Evolutionary conservation across 2,113 vertebrate genomes (phyloP).

Genomic region (Pachycephala philippinensis): DNA sequence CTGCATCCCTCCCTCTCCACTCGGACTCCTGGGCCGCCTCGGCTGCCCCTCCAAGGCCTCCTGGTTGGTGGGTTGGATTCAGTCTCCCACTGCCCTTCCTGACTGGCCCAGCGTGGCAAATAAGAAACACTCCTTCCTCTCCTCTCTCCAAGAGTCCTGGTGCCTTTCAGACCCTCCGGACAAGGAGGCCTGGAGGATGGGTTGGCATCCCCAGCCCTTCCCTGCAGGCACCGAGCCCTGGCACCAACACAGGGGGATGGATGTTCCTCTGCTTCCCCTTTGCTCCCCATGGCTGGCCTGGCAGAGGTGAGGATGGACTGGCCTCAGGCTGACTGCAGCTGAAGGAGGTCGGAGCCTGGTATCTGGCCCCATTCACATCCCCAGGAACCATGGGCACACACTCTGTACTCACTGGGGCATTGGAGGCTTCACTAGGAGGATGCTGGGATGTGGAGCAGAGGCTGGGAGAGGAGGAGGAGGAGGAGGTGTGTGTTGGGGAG

Average conservation of each 20-base stretch:
- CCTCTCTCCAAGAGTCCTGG: background rate
- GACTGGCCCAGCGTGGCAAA: background rate
- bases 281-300: background rate
- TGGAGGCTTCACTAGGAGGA: background rate
- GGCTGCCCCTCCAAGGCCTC: background rate
- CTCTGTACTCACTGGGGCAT: background rate
- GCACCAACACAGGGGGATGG: background rate
- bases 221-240: background rate
- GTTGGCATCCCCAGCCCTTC: background rate
- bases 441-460: background rate
- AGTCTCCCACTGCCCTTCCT: background rate
- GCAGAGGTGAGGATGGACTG: background rate
- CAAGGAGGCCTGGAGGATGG: background rate
- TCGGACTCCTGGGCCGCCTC: rapidly evolving
- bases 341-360: background rate
- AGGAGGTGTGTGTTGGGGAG: background rate
- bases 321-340: background rate
- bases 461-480: background rate
- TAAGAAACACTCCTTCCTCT: slow-evolving; percentile 12
- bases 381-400: background rate
- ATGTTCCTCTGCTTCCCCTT: background rate
- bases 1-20: background rate
- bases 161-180: background rate
- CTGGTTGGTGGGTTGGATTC: background rate
- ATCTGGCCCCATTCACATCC: background rate